These are phyloP conservation scores for Chrysina gloriosa DNA, from an alignment of 2,888 invertebrate genomes.

Conservation along the genomic window DNA sequence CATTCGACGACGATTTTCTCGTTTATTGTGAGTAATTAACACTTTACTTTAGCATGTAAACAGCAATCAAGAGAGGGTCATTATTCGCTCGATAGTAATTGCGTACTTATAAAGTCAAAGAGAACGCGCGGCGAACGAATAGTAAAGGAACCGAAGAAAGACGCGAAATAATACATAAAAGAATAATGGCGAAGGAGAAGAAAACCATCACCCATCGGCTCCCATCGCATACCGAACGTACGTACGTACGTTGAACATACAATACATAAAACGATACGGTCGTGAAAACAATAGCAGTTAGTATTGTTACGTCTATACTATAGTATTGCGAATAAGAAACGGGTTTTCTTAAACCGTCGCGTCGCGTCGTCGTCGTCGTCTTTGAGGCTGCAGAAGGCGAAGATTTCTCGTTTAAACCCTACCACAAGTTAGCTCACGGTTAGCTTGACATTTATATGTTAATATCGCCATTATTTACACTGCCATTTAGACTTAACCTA, in stretches of 20 bases:
- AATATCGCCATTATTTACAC: conserved; percentile 59
- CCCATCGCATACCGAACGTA: no score
- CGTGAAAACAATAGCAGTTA: conserved; percentile 14
- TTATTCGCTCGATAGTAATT: conserved; percentile 31
- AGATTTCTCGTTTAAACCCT: conserved; percentile 67
- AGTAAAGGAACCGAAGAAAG: not conserved
- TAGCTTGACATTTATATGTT: conserved; percentile 63
- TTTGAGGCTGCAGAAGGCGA: conserved; percentile 59
- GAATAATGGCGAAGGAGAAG: not conserved
- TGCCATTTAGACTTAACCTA: conserved; percentile 53
- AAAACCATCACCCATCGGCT: conserved; percentile 12
- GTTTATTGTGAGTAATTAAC: conserved; percentile 34
- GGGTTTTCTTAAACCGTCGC: conserved; percentile 49
- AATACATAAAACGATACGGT: not conserved
- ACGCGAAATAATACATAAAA: conserved; percentile 17
- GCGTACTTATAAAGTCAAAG: conserved; percentile 25
- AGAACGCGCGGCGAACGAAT: not conserved
- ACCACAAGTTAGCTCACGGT: conserved; percentile 65
- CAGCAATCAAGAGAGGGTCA: conserved; percentile 32
- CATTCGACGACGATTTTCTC: conserved; percentile 27
- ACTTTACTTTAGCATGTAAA: conserved; percentile 36
- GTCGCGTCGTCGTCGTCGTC: not conserved
- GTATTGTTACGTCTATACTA: not conserved
- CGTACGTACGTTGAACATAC: no score
- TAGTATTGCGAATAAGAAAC: not conserved